Base-by-base conservation (phyloP, 2,888 invertebrate genomes). In the Protodeltote pygarga region DNA sequence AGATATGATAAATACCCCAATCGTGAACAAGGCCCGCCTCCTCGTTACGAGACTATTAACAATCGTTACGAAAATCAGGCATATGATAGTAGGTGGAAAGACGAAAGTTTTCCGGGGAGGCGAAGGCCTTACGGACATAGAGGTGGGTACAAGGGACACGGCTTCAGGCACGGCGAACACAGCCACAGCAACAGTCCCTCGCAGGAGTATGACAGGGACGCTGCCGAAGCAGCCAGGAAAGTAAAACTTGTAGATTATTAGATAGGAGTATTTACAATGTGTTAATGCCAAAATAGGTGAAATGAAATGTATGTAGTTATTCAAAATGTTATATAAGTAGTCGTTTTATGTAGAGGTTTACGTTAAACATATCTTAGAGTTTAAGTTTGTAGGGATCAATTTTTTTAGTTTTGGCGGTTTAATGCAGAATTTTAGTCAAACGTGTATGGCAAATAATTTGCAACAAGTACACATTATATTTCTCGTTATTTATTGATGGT, bases 191-290 rank as follows among this genome's bases (percentile, higher is more conserved):
- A 63, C 10, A 70, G 71, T 9, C 55, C 59, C 1, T 61, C 61
- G 19, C 60, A 51, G 41, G 53, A 62, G 3, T 47, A 53, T 10
- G 63, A 67, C 8, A 67, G 53, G 44, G 68, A 72, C n/a, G 39
- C 44, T 14, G 20, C 62, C 5, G 71, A 72, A 2, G 34, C 49
- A 13, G 58, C 71, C 14, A 83, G 68, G 60, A 87, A 83, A 77
- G 80, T 90, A 3, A 90, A 89, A 73, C 78, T 91, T 45, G 90
- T 91, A 20, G 90, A 91, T 74, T 91, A 91, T 67, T 90, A 73
- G 67, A 32, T 69, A 59, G 45, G 37, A 11, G 27, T 27, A 19
- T 47, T 45, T 14, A 27, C 82, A 68, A 47, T 17, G n/a, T 44
- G 25, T 55, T 44, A 47, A 65, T 61, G 64, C 66, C 68, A 71